Percentiles rank a stretch among this genome's conserved stretches.
Conservation (phyloP, 2,888 invertebrate species). For the Matsumyia berberina region DNA sequence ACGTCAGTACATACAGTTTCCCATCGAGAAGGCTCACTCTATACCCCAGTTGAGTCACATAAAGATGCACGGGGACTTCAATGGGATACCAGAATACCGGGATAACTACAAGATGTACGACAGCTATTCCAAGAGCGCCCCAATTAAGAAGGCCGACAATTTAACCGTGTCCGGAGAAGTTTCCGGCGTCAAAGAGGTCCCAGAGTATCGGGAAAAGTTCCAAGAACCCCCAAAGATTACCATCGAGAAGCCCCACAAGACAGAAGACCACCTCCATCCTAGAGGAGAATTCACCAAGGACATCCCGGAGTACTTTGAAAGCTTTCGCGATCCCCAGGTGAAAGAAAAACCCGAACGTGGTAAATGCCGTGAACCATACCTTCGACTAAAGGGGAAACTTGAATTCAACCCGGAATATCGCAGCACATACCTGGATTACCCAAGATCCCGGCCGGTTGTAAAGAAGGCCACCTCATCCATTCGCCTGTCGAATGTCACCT, state of each 20-base stretch:
- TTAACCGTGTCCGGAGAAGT: slow-evolving; percentile 81
- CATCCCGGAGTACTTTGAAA: slow-evolving; percentile 83
- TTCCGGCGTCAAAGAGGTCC: slow-evolving; percentile 77
- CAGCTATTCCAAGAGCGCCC: slow-evolving; percentile 83
- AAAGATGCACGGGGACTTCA: slow-evolving; percentile 82
- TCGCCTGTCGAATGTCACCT: slow-evolving; percentile 80
- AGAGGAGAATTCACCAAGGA: slow-evolving; percentile 82
- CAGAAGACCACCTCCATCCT: slow-evolving; percentile 81
- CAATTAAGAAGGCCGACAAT: slow-evolving; percentile 83
- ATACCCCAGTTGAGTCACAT: slow-evolving; percentile 84
- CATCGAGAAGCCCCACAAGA: slow-evolving; percentile 80
- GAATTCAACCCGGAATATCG: slow-evolving; percentile 84
- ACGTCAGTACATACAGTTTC: slow-evolving; percentile 82
- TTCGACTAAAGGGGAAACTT: slow-evolving; percentile 83
- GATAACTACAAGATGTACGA: slow-evolving; percentile 83
- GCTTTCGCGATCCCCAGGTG: slow-evolving; percentile 83
- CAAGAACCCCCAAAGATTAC: slow-evolving; percentile 80
- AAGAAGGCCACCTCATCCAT: slow-evolving; percentile 82
- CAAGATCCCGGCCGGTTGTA: slow-evolving; percentile 82
- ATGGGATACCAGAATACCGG: slow-evolving; percentile 82
- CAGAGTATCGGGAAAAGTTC: slow-evolving; percentile 83
- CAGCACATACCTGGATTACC: slow-evolving; percentile 83
- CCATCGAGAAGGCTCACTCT: slow-evolving; percentile 83
- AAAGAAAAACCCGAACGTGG: slow-evolving; percentile 83
- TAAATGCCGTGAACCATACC: slow-evolving; percentile 82